phyloP scores from a whole-genome alignment of 2,888 invertebrate genomes.

The Diarsia brunnea region DNA sequence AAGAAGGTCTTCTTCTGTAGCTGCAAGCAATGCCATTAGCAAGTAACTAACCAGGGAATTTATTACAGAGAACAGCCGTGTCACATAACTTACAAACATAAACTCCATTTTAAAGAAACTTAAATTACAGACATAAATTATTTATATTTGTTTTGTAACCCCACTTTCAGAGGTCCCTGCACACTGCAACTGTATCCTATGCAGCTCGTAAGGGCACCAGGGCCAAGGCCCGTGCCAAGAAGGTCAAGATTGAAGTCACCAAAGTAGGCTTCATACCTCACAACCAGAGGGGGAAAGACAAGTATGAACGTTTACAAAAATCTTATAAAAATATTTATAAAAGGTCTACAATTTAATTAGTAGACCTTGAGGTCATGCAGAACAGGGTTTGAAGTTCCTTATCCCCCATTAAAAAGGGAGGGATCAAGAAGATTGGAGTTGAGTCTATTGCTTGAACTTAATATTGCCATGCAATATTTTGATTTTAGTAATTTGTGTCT shows the following conservation, averaged over 20 bases:
- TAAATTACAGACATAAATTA: too few species aligned
- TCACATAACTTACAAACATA: neutral
- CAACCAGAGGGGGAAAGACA: constrained; percentile 91
- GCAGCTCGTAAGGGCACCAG: constrained; percentile 96
- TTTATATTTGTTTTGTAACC: neutral
- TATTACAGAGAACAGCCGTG: neutral
- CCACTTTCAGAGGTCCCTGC: constrained; percentile 83
- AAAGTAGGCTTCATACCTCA: constrained; percentile 95
- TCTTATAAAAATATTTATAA: too few species aligned
- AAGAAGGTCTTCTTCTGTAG: neutral
- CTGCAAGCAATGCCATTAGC: neutral
- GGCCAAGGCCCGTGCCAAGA: constrained; percentile 93
- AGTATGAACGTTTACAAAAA: constrained; percentile 55
- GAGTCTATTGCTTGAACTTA: too few species aligned
- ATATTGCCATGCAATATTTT: too few species aligned
- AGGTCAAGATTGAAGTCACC: constrained; percentile 94
- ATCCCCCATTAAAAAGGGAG: neutral
- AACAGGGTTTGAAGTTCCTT: neutral
- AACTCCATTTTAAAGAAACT: neutral
- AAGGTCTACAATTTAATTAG: neutral
- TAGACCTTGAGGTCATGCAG: neutral
- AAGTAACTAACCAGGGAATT: neutral
- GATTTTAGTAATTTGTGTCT: too few species aligned
- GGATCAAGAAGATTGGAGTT: too few species aligned
- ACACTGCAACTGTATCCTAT: constrained; percentile 91